Percentiles rank a stretch among this genome's conserved stretches.
phyloP scores from a whole-genome alignment of 1,140 invertebrate genomes.

The Drosophila mojavensis region DNA sequence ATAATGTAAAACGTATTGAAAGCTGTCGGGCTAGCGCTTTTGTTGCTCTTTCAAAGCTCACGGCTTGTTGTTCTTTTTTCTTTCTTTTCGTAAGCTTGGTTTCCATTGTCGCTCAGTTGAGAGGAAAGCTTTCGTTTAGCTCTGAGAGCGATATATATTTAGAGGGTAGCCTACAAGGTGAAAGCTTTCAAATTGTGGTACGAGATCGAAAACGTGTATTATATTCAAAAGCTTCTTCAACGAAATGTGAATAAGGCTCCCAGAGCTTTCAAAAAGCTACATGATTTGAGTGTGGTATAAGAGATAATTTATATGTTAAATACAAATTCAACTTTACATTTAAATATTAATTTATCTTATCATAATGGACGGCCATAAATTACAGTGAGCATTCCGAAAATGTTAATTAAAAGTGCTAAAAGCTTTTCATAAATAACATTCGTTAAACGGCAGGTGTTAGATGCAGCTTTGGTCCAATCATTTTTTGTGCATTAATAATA shows the following conservation, averaged over 20 bases:
- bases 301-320: constrained; percentile 9
- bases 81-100: constrained; percentile 36
- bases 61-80: background rate
- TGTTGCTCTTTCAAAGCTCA: constrained; percentile 38
- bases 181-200: constrained; percentile 15
- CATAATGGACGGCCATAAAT: constrained; percentile 59
- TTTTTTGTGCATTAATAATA: constrained; percentile 56
- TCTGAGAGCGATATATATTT: constrained; percentile 1
- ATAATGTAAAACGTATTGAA: constrained; percentile 47
- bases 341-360: constrained; percentile 53
- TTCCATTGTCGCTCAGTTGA: constrained; percentile 18
- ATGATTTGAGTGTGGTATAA: background rate
- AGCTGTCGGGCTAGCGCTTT: constrained; percentile 36
- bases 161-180: constrained; percentile 27
- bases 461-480: constrained; percentile 5
- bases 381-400: constrained; percentile 22
- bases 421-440: constrained; percentile 58
- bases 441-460: constrained; percentile 43
- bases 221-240: constrained; percentile 18
- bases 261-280: constrained; percentile 16
- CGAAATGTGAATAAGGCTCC: constrained; percentile 6
- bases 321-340: constrained; percentile 5
- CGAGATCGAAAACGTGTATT: constrained; percentile 26
- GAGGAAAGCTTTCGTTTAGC: background rate
- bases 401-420: constrained; percentile 69